Conservation (phyloP, 2,113 vertebrate species). For the Bubo scandiacus region DNA sequence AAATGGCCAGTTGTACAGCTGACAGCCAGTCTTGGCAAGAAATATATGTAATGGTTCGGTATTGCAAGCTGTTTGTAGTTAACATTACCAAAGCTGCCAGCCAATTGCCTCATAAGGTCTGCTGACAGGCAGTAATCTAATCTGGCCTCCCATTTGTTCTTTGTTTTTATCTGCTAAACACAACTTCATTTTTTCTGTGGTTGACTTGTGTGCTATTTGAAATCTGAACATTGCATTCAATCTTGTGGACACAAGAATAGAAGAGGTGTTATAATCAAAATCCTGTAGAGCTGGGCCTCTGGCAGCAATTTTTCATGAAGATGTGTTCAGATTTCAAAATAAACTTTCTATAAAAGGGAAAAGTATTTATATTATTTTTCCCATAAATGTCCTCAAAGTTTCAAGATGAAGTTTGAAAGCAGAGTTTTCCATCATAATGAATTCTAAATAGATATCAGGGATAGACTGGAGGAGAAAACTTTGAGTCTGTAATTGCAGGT, state of each 20-base stretch:
- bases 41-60: constrained; percentile 28
- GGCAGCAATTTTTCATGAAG: constrained; percentile 21
- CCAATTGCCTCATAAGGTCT: constrained; percentile 41
- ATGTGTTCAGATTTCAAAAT: constrained; percentile 7
- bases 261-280: constrained; percentile 20
- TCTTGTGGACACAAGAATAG: background rate
- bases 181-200: background rate
- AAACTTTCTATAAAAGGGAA: background rate
- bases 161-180: constrained; percentile 57
- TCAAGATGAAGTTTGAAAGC: background rate
- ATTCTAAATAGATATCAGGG: background rate
- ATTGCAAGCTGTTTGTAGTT: constrained; percentile 57
- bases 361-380: background rate
- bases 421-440: background rate
- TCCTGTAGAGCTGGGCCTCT: background rate
- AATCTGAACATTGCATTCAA: constrained; percentile 13
- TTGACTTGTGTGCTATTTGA: constrained; percentile 30
- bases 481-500: background rate
- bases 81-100: constrained; percentile 49
- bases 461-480: background rate
- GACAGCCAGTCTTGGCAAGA: constrained; percentile 36
- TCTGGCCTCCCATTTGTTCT: constrained; percentile 60
- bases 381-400: background rate
- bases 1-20: constrained; percentile 36
- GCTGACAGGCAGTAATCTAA: constrained; percentile 68